Evolutionary conservation across 2,888 invertebrate species (phyloP).

Genomic region (Operophtera brumata): DNA sequence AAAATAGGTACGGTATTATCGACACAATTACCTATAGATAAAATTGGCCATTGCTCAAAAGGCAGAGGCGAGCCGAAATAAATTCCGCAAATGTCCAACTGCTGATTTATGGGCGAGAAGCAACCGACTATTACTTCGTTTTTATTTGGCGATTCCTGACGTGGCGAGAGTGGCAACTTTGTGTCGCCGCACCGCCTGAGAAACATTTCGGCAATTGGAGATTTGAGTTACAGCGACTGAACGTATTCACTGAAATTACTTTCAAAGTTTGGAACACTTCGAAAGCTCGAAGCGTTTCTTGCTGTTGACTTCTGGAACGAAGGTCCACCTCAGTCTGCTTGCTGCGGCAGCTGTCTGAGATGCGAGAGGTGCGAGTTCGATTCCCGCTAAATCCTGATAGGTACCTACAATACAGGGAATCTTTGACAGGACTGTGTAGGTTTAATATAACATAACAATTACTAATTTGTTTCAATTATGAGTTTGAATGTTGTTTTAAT

Average conservation of each 20-base stretch:
- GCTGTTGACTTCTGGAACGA: background rate
- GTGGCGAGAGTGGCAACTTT: constrained; percentile 54
- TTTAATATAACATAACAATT: too few species aligned
- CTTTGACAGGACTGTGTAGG: too few species aligned
- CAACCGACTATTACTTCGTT: constrained; percentile 67
- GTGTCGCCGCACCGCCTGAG: constrained; percentile 48
- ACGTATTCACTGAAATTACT: constrained; percentile 23
- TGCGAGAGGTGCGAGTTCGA: too few species aligned
- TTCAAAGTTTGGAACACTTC: background rate
- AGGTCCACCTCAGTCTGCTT: too few species aligned
- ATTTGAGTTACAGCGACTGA: constrained; percentile 26
- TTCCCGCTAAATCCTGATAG: too few species aligned
- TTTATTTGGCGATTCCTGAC: constrained; percentile 60
- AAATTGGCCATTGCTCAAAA: constrained; percentile 31
- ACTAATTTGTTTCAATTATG: too few species aligned
- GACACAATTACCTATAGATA: constrained; percentile 19
- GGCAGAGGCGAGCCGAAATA: constrained; percentile 53
- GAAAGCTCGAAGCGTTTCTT: background rate
- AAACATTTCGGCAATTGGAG: constrained; percentile 45
- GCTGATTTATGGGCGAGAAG: constrained; percentile 74
- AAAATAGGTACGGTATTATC: constrained; percentile 10
- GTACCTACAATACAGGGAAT: too few species aligned
- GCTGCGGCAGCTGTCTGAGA: too few species aligned
- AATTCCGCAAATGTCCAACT: constrained; percentile 70
- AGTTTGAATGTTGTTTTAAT: too few species aligned